Evolutionary conservation across 2,797 vertebrate genomes (phyloP).

Genomic region (Phyllotis vaccarum): DNA sequence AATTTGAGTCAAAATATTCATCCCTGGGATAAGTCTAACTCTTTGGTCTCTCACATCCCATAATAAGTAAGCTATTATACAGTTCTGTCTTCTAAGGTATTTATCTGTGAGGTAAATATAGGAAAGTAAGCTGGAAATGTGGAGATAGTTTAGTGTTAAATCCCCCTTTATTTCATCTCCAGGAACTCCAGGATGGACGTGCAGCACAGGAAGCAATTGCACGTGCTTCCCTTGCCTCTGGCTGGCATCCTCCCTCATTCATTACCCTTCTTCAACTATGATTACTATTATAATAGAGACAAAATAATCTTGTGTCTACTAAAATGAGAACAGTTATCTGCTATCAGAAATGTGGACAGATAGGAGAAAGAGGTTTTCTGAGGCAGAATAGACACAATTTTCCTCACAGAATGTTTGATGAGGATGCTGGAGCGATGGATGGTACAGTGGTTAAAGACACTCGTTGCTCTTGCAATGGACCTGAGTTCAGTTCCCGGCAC

Average conservation of each 20-base stretch:
- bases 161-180: neutral
- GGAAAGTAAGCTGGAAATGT: neutral
- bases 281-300: neutral
- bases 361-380: neutral
- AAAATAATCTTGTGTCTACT: neutral
- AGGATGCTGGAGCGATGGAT: too few species aligned
- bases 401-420: neutral
- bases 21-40: neutral
- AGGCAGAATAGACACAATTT: neutral
- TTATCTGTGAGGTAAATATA: neutral
- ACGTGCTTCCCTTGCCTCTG: neutral
- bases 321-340: neutral
- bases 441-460: too few species aligned
- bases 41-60: neutral
- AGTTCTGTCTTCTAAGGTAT: neutral
- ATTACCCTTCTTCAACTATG: neutral
- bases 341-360: neutral
- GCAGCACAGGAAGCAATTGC: neutral
- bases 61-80: neutral
- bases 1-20: neutral
- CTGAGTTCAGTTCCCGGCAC: neutral
- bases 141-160: neutral
- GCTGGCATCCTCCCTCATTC: neutral
- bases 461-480: neutral
- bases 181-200: neutral